Evolutionary conservation across 2,113 vertebrate species (phyloP).

Genomic region (Haplochromis burtoni): DNA sequence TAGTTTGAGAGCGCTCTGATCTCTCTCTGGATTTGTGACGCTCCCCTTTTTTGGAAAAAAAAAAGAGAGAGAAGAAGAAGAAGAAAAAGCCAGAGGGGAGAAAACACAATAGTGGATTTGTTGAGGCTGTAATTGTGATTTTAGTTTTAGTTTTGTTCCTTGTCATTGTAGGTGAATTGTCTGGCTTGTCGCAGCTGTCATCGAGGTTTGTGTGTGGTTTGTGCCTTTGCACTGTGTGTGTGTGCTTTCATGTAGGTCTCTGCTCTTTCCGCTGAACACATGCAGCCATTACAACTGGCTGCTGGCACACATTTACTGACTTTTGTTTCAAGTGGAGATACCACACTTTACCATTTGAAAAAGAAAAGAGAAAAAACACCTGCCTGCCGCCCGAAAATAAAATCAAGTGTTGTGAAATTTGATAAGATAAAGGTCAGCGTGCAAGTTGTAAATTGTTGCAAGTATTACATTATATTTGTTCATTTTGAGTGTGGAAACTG

Average conservation of each 20-base stretch:
- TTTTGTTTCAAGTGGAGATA: background rate
- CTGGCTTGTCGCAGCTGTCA: conserved; percentile 34
- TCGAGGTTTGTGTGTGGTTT: conserved; percentile 15
- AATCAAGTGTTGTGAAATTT: background rate
- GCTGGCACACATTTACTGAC: background rate
- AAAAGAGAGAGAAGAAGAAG: background rate
- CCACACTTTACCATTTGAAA: background rate
- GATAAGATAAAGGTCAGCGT: background rate
- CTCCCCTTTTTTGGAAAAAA: background rate
- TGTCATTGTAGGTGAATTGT: conserved; percentile 51
- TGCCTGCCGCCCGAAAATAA: background rate
- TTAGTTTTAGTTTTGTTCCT: conserved; percentile 37
- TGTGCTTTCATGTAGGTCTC: conserved; percentile 21
- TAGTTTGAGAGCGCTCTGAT: conserved; percentile 50
- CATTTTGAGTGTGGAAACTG: background rate
- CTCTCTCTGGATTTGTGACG: conserved; percentile 47
- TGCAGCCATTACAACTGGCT: background rate
- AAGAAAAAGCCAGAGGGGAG: conserved; percentile 4
- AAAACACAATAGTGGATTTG: conserved; percentile 45
- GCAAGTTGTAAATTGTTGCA: background rate
- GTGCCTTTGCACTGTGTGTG: conserved; percentile 4
- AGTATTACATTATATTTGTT: background rate
- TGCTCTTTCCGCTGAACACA: background rate
- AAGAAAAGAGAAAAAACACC: background rate
- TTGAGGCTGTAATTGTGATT: conserved; percentile 43